Percentiles rank a stretch among this genome's conserved stretches.
phyloP scores from a whole-genome alignment of 2,797 vertebrate species.

The Leucoraja ocellata region DNA sequence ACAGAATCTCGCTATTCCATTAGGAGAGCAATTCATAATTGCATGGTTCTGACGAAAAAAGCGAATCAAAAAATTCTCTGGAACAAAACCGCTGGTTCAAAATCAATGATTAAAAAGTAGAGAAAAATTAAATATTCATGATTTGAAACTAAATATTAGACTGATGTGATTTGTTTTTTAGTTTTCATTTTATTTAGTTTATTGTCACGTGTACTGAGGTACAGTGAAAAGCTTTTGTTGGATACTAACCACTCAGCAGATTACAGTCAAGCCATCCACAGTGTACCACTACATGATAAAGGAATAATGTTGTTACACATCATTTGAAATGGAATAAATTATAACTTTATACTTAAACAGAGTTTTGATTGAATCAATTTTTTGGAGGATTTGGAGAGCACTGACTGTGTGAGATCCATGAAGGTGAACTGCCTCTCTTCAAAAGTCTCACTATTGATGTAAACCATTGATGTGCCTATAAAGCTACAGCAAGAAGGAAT shows the following conservation, averaged over 20 bases:
- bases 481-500: no score
- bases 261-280: no score
- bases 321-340: neutral
- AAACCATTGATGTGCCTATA: no score
- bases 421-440: no score
- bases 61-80: neutral
- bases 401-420: no score
- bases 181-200: no score
- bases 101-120: neutral
- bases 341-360: neutral
- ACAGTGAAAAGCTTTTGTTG: no score
- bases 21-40: slow-evolving; percentile 69
- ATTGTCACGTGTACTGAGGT: no score
- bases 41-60: slow-evolving; percentile 61
- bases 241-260: no score
- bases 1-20: slow-evolving; percentile 55
- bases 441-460: no score
- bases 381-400: no score
- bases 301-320: neutral
- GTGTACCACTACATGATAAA: no score
- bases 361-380: neutral
- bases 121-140: neutral
- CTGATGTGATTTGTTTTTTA: neutral
- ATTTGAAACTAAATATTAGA: neutral
- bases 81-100: neutral